Evolutionary conservation across 2,797 vertebrate species (phyloP).

Genomic region (Thamnophis elegans): DNA sequence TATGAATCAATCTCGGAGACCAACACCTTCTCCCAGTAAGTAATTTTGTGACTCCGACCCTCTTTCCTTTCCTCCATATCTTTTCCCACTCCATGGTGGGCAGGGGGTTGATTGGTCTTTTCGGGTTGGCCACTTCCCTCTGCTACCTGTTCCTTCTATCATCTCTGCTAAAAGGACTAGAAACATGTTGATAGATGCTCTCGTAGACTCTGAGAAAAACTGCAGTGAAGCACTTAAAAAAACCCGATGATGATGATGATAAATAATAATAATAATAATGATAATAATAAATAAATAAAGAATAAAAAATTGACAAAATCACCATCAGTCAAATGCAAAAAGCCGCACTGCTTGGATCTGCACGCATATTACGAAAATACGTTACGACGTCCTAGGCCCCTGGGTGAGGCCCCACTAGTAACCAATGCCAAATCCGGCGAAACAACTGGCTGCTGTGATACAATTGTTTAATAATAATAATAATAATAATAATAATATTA

Average conservation of each 20-base stretch:
- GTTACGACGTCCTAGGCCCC: too few relatives aligned
- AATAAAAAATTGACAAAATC: too few relatives aligned
- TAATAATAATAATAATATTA: background rate
- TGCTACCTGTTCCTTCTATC: background rate
- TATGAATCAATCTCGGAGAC: slow-evolving; percentile 33
- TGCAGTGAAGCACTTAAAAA: background rate
- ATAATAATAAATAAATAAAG: background rate
- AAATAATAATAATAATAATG: background rate
- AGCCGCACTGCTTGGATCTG: too few relatives aligned
- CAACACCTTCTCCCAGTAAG: slow-evolving; percentile 43
- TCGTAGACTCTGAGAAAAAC: background rate
- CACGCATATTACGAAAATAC: too few relatives aligned
- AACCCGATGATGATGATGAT: background rate
- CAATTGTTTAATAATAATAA: too few relatives aligned
- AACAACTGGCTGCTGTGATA: too few relatives aligned
- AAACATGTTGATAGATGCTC: background rate
- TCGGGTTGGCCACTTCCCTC: too few relatives aligned
- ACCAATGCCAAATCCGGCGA: too few relatives aligned
- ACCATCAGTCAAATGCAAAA: too few relatives aligned
- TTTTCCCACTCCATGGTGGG: background rate
- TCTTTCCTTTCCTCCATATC: background rate
- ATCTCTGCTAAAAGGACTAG: background rate
- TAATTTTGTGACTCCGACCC: background rate
- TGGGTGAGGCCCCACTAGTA: too few relatives aligned
- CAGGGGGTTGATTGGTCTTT: background rate